A percentile compares a stretch with the other conserved stretches of the same genome.
These are phyloP conservation scores for Myiagra hebetior DNA, from an alignment of 2,113 vertebrate species.

Conservation along the genomic window DNA sequence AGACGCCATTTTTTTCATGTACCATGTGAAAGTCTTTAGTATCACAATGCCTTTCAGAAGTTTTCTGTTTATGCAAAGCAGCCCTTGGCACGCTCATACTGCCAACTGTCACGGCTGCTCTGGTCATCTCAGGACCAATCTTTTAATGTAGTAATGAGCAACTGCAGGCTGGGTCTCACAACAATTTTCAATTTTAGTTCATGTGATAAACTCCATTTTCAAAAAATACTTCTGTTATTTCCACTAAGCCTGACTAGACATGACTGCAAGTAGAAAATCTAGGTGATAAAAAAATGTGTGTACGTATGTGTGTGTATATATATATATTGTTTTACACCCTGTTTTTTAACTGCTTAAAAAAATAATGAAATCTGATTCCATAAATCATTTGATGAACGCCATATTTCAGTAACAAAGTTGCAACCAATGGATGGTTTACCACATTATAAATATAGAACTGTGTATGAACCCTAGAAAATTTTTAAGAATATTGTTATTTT, in stretches of 20 bases:
- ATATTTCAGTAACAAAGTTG: not conserved
- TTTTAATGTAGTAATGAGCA: not conserved
- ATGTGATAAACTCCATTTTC: not conserved
- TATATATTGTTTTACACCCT: not conserved
- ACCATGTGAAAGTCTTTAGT: not conserved
- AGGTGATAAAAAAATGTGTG: not conserved
- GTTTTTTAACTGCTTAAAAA: not conserved
- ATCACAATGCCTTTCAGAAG: not conserved
- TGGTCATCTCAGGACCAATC: not conserved
- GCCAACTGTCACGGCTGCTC: not conserved
- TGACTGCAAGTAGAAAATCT: not conserved
- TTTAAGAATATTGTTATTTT: not conserved
- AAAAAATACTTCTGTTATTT: not conserved
- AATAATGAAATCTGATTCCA: not conserved
- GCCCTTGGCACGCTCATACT: not conserved
- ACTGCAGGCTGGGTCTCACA: not conserved
- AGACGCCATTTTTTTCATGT: not conserved
- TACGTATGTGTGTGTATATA: accelerated
- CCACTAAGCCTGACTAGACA: not conserved
- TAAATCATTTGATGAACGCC: not conserved
- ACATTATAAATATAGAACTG: not conserved
- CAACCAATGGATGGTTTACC: not conserved
- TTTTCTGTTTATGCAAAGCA: not conserved
- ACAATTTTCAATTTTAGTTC: not conserved
- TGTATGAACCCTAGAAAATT: not conserved